These are phyloP conservation scores for Marasmarcha lunaedactyla DNA, from an alignment of 2,888 invertebrate species.

Conservation along the genomic window DNA sequence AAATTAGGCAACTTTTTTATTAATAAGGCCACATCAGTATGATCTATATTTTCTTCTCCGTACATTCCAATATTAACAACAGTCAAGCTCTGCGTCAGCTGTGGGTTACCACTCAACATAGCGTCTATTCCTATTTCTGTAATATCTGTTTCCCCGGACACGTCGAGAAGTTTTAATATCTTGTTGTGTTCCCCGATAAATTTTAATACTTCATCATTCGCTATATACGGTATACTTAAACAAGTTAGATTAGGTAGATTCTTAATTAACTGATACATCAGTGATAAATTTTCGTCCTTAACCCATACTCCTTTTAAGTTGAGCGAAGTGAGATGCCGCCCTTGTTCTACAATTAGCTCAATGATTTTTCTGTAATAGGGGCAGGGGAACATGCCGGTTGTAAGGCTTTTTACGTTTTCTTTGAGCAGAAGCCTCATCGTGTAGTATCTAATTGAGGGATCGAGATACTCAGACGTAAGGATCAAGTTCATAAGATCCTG, in stretches of 20 bases:
- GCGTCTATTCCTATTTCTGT: constrained; percentile 74
- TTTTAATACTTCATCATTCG: constrained; percentile 76
- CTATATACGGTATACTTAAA: constrained; percentile 77
- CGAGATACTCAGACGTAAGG: constrained; percentile 74
- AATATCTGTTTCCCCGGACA: constrained; percentile 78
- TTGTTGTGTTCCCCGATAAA: constrained; percentile 68
- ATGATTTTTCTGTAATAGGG: constrained; percentile 78
- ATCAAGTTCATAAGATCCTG: constrained; percentile 77
- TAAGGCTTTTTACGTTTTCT: constrained; percentile 73
- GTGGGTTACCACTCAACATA: constrained; percentile 64
- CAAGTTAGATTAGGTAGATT: constrained; percentile 71
- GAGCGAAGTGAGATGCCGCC: constrained; percentile 72
- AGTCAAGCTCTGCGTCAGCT: constrained; percentile 64
- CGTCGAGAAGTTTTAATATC: constrained; percentile 71
- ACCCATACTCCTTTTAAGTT: constrained; percentile 82
- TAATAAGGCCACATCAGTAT: constrained; percentile 73
- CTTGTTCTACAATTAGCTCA: constrained; percentile 74
- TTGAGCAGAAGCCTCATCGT: constrained; percentile 75
- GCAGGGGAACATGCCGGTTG: constrained; percentile 78
- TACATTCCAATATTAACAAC: constrained; percentile 77
- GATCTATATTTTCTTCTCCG: constrained; percentile 77
- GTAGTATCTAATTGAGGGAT: constrained; percentile 75
- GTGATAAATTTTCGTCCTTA: constrained; percentile 74
- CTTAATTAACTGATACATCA: constrained; percentile 72
- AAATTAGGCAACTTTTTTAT: constrained; percentile 74